phyloP scores from a whole-genome alignment of 2,113 vertebrate species.

The Tenrec ecaudatus region DNA sequence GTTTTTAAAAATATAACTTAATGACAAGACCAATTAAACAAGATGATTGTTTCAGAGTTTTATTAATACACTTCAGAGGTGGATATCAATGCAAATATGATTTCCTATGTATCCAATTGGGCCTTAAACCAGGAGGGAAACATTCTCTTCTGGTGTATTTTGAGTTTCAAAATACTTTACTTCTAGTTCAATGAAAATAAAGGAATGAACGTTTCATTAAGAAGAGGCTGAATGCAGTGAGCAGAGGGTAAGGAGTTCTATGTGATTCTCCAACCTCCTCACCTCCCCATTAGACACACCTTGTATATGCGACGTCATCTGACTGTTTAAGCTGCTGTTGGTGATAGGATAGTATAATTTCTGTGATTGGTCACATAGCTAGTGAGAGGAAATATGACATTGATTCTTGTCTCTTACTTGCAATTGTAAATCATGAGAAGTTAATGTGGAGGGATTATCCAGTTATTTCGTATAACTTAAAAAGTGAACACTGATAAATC shows the following conservation, averaged over 20 bases:
- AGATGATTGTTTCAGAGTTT: not conserved
- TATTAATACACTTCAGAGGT: not conserved
- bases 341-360: not conserved
- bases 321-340: not conserved
- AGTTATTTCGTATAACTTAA: not conserved
- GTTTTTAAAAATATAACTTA: no score
- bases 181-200: not conserved
- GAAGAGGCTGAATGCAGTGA: not conserved
- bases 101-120: not conserved
- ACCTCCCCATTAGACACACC: not conserved
- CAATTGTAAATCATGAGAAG: not conserved
- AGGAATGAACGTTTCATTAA: not conserved
- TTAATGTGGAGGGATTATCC: not conserved
- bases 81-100: not conserved
- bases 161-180: slow-evolving; percentile 9
- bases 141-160: not conserved
- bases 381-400: not conserved
- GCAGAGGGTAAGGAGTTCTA: not conserved
- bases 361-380: not conserved
- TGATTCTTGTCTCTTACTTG: not conserved
- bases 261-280: not conserved
- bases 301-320: not conserved
- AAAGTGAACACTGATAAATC: not conserved
- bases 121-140: not conserved
- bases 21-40: not conserved